phyloP scores from a whole-genome alignment of 2,113 vertebrate species.

The Microcebus jonahi region DNA sequence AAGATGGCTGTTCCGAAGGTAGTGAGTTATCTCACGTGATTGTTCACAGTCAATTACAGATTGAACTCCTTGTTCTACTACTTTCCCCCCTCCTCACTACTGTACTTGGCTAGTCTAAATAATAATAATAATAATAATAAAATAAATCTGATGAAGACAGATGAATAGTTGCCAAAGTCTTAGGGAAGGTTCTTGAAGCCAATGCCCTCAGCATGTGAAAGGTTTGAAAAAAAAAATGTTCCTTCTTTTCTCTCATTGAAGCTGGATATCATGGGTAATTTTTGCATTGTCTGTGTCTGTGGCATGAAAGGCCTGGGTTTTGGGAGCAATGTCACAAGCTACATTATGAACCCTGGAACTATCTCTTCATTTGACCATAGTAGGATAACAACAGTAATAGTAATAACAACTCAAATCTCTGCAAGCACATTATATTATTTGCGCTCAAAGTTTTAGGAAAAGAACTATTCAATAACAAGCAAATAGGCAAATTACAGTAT shows the following conservation, averaged over 20 bases:
- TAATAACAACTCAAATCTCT: background rate
- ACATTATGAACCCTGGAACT: background rate
- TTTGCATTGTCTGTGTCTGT: background rate
- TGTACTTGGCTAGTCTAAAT: too few species aligned
- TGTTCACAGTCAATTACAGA: too few species aligned
- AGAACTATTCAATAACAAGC: background rate
- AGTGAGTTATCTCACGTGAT: too few species aligned
- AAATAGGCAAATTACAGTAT: background rate
- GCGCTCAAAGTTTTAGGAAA: slow-evolving; percentile 22
- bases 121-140: too few species aligned
- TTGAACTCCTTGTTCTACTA: too few species aligned
- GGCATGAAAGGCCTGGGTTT: background rate
- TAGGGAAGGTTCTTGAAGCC: background rate
- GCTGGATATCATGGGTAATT: background rate
- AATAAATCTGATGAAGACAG: background rate
- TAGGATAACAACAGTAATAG: background rate
- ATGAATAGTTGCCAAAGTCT: background rate
- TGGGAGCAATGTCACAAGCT: background rate
- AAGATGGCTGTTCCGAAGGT: background rate
- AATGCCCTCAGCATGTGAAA: background rate
- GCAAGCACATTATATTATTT: background rate
- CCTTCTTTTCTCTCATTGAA: background rate
- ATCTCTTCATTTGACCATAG: background rate
- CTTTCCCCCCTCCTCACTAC: too few species aligned
- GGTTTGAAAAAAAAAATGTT: background rate